Evolutionary conservation across 2,113 vertebrate species (phyloP), one percentile per base, ranked within the genome.

Genomic region (Bos javanicus): DNA sequence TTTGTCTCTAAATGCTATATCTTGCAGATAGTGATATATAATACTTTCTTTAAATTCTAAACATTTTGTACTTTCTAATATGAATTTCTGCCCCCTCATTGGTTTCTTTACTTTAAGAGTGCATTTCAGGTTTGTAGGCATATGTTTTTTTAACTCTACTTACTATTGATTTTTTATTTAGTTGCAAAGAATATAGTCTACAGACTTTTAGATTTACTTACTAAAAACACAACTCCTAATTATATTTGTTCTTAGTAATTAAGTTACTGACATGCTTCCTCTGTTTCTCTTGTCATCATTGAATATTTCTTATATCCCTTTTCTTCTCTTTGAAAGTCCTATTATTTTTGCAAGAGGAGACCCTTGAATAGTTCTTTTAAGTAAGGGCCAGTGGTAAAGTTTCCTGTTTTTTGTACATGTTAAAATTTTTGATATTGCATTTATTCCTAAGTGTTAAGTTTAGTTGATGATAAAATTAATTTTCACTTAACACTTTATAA

Each of bases 381-480:
- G 5, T 92, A 71, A 89, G 19, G 9, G 8, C 83, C 33, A 67
- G 2, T 89, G 16, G 36, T 39, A 91, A 89, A 85, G 3, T n/a
- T 19, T 64, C 52, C 43, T 90, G 57, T 39, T 82, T 13, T 74
- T 76, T 76, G n/a, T 56, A 17, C 5, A 57, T 87, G 50, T 94
- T 76, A 81, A 96, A 90, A 50, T 93, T 36, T 71, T 94, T 81
- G 33, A 43, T 54, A 97, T 67, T 93, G 5, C 39, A 78, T 89
- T 95, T 97, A 85, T 23, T 90, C 46, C 78, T 91, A 30, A 91
- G 21, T 89, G 39, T 9, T 50, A 59, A 59, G 4, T 91, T 94
- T 67, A 92, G 21, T 21, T 96, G 54, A 43, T 93, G 67, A 60
- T 71, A 86, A 59, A 92, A 95, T 85, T 95, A 83, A 43, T 78